phyloP scores from a whole-genome alignment of 2,888 invertebrate genomes.

The Electrophaes corylata region DNA sequence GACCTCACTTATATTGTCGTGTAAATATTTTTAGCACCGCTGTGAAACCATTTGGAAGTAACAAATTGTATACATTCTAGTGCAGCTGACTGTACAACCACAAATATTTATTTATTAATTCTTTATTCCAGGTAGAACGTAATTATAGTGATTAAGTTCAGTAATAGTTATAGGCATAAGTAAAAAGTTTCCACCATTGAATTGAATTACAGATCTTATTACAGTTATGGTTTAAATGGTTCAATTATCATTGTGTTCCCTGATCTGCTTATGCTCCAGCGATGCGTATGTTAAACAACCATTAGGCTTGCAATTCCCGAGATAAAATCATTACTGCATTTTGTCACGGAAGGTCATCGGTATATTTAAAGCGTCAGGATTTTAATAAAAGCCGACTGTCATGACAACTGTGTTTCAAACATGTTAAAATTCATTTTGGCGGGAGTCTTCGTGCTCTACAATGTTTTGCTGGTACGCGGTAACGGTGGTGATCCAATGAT shows the following conservation, averaged over 20 bases:
- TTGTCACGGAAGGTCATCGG: constrained; percentile 29
- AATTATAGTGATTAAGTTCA: neutral
- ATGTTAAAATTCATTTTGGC: constrained; percentile 28
- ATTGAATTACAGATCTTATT: neutral
- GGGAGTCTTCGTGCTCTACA: constrained; percentile 10
- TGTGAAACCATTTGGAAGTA: too few species aligned
- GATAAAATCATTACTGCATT: constrained; percentile 35
- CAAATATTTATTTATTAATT: too few species aligned
- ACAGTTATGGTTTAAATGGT: neutral
- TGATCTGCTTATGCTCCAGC: neutral
- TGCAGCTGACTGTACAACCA: too few species aligned
- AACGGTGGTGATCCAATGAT: constrained; percentile 27
- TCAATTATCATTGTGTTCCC: neutral
- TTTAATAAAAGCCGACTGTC: constrained; percentile 1
- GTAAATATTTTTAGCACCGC: too few species aligned
- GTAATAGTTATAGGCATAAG: neutral
- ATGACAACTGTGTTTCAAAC: constrained; percentile 7
- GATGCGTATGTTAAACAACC: constrained; percentile 1
- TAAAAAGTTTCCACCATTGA: neutral
- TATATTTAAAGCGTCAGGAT: constrained; percentile 31
- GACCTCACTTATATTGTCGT: too few species aligned
- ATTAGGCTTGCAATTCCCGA: constrained; percentile 10
- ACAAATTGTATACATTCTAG: too few species aligned
- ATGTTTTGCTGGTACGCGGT: constrained; percentile 1
- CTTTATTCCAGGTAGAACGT: too few species aligned